Conservation (phyloP, 2,888 invertebrate species). For the Sycophila texana region DNA sequence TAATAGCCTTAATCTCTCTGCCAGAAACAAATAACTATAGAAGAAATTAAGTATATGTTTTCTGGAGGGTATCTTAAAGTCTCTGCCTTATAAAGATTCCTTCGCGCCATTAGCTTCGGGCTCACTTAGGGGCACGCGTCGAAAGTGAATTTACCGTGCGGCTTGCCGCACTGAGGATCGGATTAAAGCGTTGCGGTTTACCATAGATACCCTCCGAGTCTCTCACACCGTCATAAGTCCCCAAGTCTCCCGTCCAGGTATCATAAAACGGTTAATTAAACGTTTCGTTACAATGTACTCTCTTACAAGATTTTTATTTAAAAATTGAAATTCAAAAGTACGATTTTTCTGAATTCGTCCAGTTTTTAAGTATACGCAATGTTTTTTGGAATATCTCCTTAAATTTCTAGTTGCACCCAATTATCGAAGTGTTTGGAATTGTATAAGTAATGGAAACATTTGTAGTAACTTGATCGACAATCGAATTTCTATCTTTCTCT, state of each 20-base stretch:
- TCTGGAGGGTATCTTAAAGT: slow-evolving; percentile 37
- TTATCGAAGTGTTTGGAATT: not conserved
- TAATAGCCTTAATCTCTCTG: too few relatives aligned
- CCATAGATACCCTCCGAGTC: slow-evolving; percentile 56
- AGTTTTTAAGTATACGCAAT: too few relatives aligned
- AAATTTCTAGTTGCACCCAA: not conserved
- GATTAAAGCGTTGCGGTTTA: slow-evolving; percentile 69
- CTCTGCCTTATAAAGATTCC: slow-evolving; percentile 59
- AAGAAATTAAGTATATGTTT: too few relatives aligned
- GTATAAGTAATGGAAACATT: not conserved
- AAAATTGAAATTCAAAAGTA: too few relatives aligned
- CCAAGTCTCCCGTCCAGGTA: not conserved
- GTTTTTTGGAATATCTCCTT: not conserved
- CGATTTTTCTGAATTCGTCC: too few relatives aligned
- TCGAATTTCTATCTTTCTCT: too few relatives aligned
- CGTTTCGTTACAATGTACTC: not conserved
- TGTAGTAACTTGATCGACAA: too few relatives aligned
- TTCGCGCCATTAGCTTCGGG: slow-evolving; percentile 66
- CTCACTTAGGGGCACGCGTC: slow-evolving; percentile 31
- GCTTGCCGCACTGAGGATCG: slow-evolving; percentile 61
- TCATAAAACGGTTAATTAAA: not conserved
- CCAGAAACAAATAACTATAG: too few relatives aligned
- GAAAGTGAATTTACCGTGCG: slow-evolving; percentile 68
- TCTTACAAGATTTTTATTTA: not conserved
- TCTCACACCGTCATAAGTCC: not conserved